A percentile compares a stretch with the other conserved stretches of the same genome.
These are phyloP conservation scores for Mareca penelope DNA, from an alignment of 2,797 vertebrate species.

Conservation along the genomic window DNA sequence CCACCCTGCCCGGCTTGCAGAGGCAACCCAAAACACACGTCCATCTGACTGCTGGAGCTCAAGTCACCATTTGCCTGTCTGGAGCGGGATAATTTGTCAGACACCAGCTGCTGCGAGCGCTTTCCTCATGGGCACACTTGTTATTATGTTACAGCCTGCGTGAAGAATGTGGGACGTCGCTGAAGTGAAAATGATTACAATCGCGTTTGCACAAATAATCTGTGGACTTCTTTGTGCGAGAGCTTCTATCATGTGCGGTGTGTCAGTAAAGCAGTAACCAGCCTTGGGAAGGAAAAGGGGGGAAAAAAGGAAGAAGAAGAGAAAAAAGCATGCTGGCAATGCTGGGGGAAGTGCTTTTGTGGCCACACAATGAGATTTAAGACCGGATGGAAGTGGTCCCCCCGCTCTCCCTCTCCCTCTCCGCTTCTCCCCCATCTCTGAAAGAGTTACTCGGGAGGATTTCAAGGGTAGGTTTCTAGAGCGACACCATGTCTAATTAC, in stretches of 20 bases:
- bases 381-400: slow-evolving; percentile 59
- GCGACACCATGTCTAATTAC: slow-evolving; percentile 79
- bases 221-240: slow-evolving; percentile 9
- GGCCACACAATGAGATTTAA: slow-evolving; percentile 67
- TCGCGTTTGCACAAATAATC: slow-evolving; percentile 48
- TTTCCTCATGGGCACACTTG: slow-evolving; percentile 79
- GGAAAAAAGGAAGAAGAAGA: background rate
- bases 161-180: slow-evolving; percentile 74
- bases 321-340: background rate
- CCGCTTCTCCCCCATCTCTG: slow-evolving; percentile 20
- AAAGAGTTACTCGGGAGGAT: slow-evolving; percentile 70
- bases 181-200: slow-evolving; percentile 70
- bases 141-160: slow-evolving; percentile 77
- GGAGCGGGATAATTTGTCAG: slow-evolving; percentile 79
- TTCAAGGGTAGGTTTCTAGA: slow-evolving; percentile 79
- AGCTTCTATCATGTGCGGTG: background rate
- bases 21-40: slow-evolving; percentile 7
- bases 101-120: slow-evolving; percentile 78
- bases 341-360: slow-evolving; percentile 57
- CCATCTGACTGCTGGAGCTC: slow-evolving; percentile 64
- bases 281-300: background rate
- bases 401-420: background rate
- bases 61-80: slow-evolving; percentile 76
- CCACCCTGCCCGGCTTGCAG: background rate
- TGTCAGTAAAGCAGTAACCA: background rate